Conservation (phyloP, 2,113 vertebrate genomes). For the Myiagra hebetior region DNA sequence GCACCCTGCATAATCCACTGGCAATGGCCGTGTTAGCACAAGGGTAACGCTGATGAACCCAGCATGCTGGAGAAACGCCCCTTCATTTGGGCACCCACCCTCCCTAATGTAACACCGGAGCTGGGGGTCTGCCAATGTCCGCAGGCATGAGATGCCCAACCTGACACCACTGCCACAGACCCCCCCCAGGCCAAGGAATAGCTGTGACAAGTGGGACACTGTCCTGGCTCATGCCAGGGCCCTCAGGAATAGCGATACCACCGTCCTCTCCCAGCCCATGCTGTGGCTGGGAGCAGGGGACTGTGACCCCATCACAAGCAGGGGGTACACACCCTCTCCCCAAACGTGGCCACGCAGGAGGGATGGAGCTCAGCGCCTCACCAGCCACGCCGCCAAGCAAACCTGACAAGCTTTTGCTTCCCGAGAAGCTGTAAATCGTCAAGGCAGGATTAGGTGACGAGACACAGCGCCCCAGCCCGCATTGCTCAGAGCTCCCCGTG, state of each 20-base stretch:
- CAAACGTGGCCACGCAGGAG: accelerated
- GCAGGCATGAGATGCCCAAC: not conserved
- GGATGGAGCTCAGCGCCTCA: not conserved
- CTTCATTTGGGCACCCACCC: not conserved
- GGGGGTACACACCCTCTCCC: not conserved
- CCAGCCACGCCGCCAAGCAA: not conserved
- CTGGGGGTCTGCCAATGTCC: accelerated
- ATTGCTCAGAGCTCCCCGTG: not conserved
- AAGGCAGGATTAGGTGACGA: not conserved
- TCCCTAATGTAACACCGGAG: not conserved
- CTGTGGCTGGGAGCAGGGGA: not conserved
- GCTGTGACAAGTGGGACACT: not conserved
- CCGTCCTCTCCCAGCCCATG: accelerated
- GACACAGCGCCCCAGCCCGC: not conserved
- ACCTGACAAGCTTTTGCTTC: not conserved
- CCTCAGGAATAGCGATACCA: accelerated
- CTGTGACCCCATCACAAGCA: accelerated
- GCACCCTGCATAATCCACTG: not conserved
- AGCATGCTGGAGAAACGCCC: not conserved
- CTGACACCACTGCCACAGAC: accelerated
- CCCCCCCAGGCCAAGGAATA: not conserved
- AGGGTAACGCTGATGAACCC: not conserved
- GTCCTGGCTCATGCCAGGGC: not conserved
- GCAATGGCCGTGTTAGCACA: not conserved
- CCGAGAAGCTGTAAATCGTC: not conserved